Base-by-base conservation (phyloP, 2,113 vertebrate genomes). In the Dicentrarchus labrax region DNA sequence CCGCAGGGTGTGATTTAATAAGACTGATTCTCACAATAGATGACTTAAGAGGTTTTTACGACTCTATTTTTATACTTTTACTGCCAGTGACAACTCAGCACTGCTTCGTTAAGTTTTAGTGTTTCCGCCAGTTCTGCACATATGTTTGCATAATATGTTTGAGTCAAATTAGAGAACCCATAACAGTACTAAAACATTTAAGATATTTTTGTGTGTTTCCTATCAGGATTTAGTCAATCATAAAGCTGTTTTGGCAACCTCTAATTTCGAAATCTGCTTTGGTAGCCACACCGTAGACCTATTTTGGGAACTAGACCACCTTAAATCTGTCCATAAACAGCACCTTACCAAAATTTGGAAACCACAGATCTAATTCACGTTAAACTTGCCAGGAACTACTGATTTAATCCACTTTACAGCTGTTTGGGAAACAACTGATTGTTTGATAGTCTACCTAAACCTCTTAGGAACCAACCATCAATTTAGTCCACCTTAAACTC, bases 1-100 rank as follows among this genome's bases (percentile, higher is more conserved):
- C 81, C 8, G 30, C 84, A 11, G 86, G 89, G 77, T 82, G 76
- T 72, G 70, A 85, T 86, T 91, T 90, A 78, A 86, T 78, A 76
- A 78, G 83, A 89, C 72, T 73, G 85, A 83, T 89, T 78, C 72
- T 62, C 61, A 69, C 72, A 82, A 80, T 73, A 85, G 75, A 83
- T 61, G 71, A 87, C 77, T 75, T 73, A 64, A 59, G 70, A 84
- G 75, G 12, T 30, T 77, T 80, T 60, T 71, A 78, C 21, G 70
- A 59, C 53, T 89, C 67, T 30, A 36, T 83, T 84, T 91, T 84
- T 79, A 74, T 22, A 39, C 38, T 62, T 85, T 83, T n/a, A 72
- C 72, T 54, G 66, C 60, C 60, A 5, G 8, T 78, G 79, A 85
- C 82, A 30, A 64, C 64, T 82, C 81, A 38, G 53, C 8, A 19